Percentiles rank a stretch among this genome's conserved stretches.
phyloP scores from a whole-genome alignment of 2,113 vertebrate species.

The Hassar affinis region DNA sequence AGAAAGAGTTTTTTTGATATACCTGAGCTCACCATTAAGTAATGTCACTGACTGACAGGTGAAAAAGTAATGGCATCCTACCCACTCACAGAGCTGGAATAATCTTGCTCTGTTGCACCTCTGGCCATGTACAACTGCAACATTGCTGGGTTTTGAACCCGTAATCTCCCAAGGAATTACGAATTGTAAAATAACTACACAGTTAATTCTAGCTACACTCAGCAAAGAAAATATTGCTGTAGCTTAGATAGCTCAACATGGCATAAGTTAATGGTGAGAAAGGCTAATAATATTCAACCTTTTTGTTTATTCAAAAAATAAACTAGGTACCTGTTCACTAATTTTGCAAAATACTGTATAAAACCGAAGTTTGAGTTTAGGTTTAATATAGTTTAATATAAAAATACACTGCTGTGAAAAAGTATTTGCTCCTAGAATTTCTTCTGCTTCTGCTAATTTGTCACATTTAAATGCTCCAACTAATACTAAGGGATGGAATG shows the following conservation, averaged over 20 bases:
- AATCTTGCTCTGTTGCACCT: not conserved
- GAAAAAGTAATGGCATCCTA: not conserved
- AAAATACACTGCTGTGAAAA: no score
- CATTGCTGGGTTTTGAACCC: not conserved
- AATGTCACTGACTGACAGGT: not conserved
- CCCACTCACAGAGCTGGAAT: not conserved
- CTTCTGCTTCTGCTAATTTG: no score
- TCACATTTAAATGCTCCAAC: no score
- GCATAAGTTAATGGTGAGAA: not conserved
- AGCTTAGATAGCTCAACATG: not conserved
- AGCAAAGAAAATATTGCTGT: not conserved
- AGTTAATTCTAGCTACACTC: no score
- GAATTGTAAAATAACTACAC: no score
- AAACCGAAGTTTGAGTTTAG: no score
- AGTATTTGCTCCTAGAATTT: no score
- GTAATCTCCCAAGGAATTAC: not conserved
- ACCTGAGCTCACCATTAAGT: not conserved
- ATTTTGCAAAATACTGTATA: not conserved
- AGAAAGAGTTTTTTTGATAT: not conserved
- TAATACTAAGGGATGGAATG: no score
- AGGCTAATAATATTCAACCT: not conserved
- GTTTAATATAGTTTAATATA: no score
- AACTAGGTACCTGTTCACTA: not conserved
- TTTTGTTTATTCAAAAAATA: not conserved
- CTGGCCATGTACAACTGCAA: not conserved